Conservation (phyloP, 2,888 invertebrate species). For the Drosophila gaucha region DNA sequence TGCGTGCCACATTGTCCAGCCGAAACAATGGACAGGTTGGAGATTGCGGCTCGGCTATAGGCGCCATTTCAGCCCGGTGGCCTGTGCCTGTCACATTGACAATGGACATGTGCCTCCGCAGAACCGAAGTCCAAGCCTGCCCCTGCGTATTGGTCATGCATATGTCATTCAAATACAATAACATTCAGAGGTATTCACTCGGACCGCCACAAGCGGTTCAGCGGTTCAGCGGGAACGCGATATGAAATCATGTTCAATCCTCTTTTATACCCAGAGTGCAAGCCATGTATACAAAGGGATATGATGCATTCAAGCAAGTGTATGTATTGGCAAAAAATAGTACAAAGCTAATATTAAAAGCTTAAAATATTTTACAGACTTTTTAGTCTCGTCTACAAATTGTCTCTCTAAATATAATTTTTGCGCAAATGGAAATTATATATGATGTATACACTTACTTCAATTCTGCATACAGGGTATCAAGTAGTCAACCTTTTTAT, state of each 20-base stretch:
- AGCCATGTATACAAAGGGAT: background rate
- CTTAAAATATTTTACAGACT: too few species aligned
- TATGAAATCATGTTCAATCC: conserved; percentile 43
- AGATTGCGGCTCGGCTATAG: conserved; percentile 7
- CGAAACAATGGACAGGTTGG: conserved; percentile 58
- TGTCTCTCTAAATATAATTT: too few species aligned
- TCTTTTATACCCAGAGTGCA: background rate
- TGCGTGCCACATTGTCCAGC: conserved; percentile 53
- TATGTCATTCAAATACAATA: conserved; percentile 78
- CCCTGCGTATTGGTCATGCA: conserved; percentile 47
- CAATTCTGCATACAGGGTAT: background rate
- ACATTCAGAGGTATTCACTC: conserved; percentile 59
- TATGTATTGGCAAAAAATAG: too few species aligned
- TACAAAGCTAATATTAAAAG: too few species aligned
- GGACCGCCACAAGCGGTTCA: conserved; percentile 16
- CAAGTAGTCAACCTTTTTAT: background rate
- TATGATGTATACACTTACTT: too few species aligned
- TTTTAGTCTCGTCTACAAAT: too few species aligned
- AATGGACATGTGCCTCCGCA: conserved; percentile 56
- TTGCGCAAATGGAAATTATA: too few species aligned
- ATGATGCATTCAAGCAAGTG: too few species aligned
- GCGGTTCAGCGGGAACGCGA: conserved; percentile 14
- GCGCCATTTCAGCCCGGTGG: conserved; percentile 47
- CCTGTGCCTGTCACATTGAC: conserved; percentile 62
- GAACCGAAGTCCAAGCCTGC: background rate